A percentile compares a stretch with the other conserved stretches of the same genome.
Conservation (phyloP, 2,113 vertebrate genomes). For the Ranitomeya variabilis region DNA sequence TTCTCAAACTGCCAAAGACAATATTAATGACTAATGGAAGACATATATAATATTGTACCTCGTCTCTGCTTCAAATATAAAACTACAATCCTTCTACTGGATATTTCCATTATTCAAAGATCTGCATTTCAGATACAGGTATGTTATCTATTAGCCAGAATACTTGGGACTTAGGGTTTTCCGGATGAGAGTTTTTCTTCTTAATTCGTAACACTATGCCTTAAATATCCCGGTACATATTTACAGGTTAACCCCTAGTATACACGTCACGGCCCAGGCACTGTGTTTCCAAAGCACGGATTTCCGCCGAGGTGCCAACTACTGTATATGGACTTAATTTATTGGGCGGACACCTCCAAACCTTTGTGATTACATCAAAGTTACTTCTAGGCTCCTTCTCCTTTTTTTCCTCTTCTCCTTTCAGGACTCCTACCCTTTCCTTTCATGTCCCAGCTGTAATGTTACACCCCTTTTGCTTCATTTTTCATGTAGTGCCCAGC, state of each 20-base stretch:
- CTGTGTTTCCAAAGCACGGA: not conserved
- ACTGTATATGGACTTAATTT: not conserved
- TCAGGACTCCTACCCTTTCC: too few relatives aligned
- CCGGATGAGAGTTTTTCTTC: constrained; percentile 3
- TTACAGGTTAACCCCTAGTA: constrained; percentile 8
- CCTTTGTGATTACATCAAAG: too few relatives aligned
- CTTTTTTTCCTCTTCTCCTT: too few relatives aligned
- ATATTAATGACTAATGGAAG: constrained; percentile 40
- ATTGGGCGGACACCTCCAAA: not conserved
- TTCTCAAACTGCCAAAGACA: not conserved
- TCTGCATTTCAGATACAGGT: constrained; percentile 27
- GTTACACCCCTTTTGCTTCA: too few relatives aligned
- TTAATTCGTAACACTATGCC: constrained; percentile 62
- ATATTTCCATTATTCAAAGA: constrained; percentile 13
- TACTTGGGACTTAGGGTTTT: constrained; percentile 18
- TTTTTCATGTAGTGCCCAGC: too few relatives aligned
- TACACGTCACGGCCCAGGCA: not conserved
- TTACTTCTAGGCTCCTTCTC: too few relatives aligned
- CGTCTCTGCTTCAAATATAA: constrained; percentile 23
- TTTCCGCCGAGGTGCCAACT: not conserved
- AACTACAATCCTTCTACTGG: constrained; percentile 17
- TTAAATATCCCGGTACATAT: not conserved
- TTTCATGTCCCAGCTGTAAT: too few relatives aligned
- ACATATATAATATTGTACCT: constrained; percentile 7
- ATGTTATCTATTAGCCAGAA: constrained; percentile 29